Evolutionary conservation across 64 coral and sea anemone genomes (phyloP), one percentile per base, ranked within the genome.

Genomic region (Pocillopora damicornis): DNA sequence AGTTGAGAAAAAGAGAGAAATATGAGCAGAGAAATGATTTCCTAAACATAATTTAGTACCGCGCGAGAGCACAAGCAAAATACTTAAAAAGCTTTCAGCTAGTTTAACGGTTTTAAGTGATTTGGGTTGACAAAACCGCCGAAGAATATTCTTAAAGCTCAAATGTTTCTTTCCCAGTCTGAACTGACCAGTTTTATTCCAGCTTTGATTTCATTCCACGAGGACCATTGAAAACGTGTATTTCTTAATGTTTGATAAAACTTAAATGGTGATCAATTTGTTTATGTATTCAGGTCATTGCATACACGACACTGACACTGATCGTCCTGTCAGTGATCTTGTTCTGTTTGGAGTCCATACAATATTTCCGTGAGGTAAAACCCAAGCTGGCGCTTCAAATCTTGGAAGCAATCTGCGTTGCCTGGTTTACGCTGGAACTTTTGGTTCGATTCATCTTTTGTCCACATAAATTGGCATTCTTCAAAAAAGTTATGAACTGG

Each of bases 401-500:
- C 17, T 73, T 98, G 3, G 95, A 98, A 15, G 95, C 89, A 0
- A 89, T 98, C 1, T 98, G 95, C 12, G 92, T 98, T 2, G 92
- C 87, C 0, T 98, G 95, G 95, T 98, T 98, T 56, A 98, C 95
- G 1, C 67, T 94, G 4, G 95, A 98, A 45, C 75, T 94, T 2
- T 61, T 98, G 15, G 89, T 94, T 37, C 92, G 95, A 6, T 94
- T 98, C 22, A 86, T 89, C 37, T 94, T 94, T 60, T 98, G 92
- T 73, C 95, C 95, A 13, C 58, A 60, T 0, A 98, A 98, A 69
- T 88, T 88, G 67, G 56, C 89, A 7, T 98, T 98, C 73, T 94
- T 91, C 58, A 98, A 92, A 34, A 92, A 94, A 56, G 77, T 94
- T 8, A 94, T 98, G 92, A 98, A 98, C 59, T 94, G 92, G 92